Evolutionary conservation across 2,113 vertebrate species (phyloP), one percentile per base, ranked within the genome.

Genomic region (Pseudorectes ferrugineus): DNA sequence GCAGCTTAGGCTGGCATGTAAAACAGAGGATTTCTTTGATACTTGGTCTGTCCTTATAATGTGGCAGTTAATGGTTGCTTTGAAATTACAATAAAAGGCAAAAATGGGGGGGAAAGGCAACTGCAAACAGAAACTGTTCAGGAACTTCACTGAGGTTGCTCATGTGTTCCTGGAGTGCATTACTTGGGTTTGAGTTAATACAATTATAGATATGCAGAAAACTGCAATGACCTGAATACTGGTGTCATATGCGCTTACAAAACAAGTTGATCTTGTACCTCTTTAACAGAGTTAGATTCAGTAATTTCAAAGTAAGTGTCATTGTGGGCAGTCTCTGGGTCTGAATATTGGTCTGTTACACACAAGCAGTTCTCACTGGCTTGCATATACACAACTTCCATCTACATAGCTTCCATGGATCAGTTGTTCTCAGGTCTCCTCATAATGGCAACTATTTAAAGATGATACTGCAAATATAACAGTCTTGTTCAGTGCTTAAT

Each of bases 1-100:
- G 88, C 75, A 51, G 13, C 82, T 89, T 96, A 91, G 91, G 93
- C 91, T 95, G 77, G 51, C 43, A 20, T 86, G 65, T 92, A 49
- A 81, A 92, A 42, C 63, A 55, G 36, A 66, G 23, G 23, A 38
- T n/a, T n/a, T 75, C 31, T 83, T 72, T 65, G n/a, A 22, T 71
- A 43, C 68, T 49, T 89, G 17, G 2, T 93, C 66, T 88, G 33
- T 88, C 36, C 58, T 77, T 65, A 46, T 88, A 55, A 55, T 42
- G 48, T 76, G 70, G 59, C 62, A 91, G 83, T 96, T 94, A 28
- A 36, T 74, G 57, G 21, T 81, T 70, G 38, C 76, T 94, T 92
- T 67, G n/a, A 65, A 88, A 75, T 85, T 28, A 6, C 26, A 63
- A 22, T 52, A 43, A 74, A 79, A 79, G 24, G 25, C 73, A 23